Base-by-base conservation (phyloP, 1,140 invertebrate species). In the Trypoxylus dichotomus region DNA sequence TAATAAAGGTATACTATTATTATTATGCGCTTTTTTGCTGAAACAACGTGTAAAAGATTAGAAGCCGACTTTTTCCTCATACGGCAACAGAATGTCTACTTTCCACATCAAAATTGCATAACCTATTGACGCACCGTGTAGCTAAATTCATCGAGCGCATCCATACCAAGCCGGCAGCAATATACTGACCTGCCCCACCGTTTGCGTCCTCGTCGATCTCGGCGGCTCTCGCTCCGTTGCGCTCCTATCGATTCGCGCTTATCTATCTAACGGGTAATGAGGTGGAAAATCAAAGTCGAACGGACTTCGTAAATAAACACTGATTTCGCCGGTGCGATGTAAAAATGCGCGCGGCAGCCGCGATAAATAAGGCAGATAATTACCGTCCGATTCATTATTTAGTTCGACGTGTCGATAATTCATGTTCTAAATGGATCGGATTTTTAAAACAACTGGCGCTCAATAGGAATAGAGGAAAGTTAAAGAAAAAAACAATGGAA, bases 201-300 rank as follows among this genome's bases (percentile, higher is more conserved):
- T 37, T 37, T n/a, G n/a, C 32, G 32, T 2, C 32, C 32, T 37
- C 32, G 32, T 37, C 47, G 13, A 54, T 54, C 47, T 19, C 47
- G 47, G 13, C 19, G 19, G 19, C 47, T 54, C 15, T 54, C 47
- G 47, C n/a, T 54, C 47, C 15, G 47, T 54, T 54, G 47, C 47
- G 2, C 47, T 54, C 47, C 19, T 13, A 54, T 54, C 47, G 47
- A 54, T 54, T 54, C 47, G 15, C 15, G 47, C 47, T 54, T 54
- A 54, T 54, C 47, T 15, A 54, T 54, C 47, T 54, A 54, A 19
- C 47, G 19, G 47, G 47, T 54, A 54, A 54, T 54, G 47, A 54
- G 47, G 47, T 54, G 47, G 47, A 54, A 54, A 54, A 54, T 54
- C 47, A 54, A 54, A 54, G 47, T 54, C 47, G 47, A 54, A 54